A percentile compares a stretch with the other conserved stretches of the same genome.
Conservation (phyloP, 2,113 vertebrate genomes). For the Zosterops japonicus region DNA sequence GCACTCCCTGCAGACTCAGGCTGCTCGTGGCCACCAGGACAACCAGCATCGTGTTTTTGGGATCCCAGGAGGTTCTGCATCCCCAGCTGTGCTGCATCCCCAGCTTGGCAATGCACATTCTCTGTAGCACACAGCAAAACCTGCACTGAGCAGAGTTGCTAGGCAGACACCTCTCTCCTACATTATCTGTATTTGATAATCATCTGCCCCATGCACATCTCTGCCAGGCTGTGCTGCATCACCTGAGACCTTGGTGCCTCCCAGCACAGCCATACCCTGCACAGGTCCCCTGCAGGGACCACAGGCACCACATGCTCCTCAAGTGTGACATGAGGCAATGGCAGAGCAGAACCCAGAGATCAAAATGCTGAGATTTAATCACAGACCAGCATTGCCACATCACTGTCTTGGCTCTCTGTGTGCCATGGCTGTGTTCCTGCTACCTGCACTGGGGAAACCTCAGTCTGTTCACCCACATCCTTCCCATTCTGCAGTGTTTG, state of each 20-base stretch:
- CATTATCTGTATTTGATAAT: fast-evolving
- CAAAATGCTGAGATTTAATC: not conserved
- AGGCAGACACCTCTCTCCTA: not conserved
- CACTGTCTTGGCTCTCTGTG: fast-evolving
- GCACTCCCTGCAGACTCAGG: fast-evolving
- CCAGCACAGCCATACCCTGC: not conserved
- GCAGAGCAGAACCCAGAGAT: fast-evolving
- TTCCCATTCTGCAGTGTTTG: fast-evolving
- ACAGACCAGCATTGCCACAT: fast-evolving
- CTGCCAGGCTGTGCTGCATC: not conserved
- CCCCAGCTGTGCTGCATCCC: not conserved
- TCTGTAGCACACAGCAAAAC: not conserved
- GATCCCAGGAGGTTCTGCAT: not conserved
- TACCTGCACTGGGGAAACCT: not conserved
- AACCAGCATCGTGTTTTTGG: fast-evolving
- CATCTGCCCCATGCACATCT: not conserved
- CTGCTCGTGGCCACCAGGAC: fast-evolving
- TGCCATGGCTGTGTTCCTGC: fast-evolving
- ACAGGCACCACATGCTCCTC: not conserved
- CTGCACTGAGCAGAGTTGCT: fast-evolving
- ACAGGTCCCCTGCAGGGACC: not conserved
- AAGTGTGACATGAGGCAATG: fast-evolving
- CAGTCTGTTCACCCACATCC: fast-evolving
- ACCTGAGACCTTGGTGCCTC: not conserved
- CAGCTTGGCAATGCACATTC: fast-evolving